Conservation (phyloP, 2,113 vertebrate genomes). For the Gobiocypris rarus region DNA sequence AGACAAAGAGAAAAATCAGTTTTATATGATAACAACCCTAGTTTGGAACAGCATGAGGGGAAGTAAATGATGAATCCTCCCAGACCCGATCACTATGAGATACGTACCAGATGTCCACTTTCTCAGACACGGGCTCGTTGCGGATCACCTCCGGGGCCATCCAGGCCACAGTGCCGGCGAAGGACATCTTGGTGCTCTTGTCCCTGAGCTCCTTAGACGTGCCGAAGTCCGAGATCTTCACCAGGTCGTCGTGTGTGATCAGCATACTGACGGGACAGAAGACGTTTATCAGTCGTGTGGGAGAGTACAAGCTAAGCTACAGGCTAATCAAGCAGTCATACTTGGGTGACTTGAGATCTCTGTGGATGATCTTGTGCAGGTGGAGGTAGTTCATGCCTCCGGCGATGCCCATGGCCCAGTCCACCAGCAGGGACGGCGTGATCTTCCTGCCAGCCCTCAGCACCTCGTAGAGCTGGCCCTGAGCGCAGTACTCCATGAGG, state of each 20-base stretch:
- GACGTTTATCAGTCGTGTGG: not conserved
- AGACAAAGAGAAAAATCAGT: no score
- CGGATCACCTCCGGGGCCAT: conserved; percentile 98
- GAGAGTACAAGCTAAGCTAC: not conserved
- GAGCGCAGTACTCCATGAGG: conserved; percentile 99
- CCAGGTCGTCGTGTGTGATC: conserved; percentile 96
- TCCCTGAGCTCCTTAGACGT: conserved; percentile 97
- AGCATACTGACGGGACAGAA: conserved; percentile 84
- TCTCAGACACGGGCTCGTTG: conserved; percentile 97
- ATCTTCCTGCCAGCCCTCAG: conserved; percentile 94
- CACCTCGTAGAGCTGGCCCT: conserved; percentile 98
- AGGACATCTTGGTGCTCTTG: conserved; percentile 99
- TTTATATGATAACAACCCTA: no score
- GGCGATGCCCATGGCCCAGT: conserved; percentile 99
- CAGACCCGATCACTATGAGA: not conserved
- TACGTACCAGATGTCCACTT: conserved; percentile 95
- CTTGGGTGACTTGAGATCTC: conserved; percentile 98
- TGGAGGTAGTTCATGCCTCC: conserved; percentile 99
- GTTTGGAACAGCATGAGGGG: no score
- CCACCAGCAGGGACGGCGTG: conserved; percentile 91
- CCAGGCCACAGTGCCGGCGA: conserved; percentile 98
- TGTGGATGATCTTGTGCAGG: conserved; percentile 98
- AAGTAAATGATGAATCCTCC: not conserved
- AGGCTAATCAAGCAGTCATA: conserved; percentile 61
- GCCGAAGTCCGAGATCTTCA: conserved; percentile 99